Base-by-base conservation (phyloP, 2,888 invertebrate genomes). In the Agrypnus murinus region DNA sequence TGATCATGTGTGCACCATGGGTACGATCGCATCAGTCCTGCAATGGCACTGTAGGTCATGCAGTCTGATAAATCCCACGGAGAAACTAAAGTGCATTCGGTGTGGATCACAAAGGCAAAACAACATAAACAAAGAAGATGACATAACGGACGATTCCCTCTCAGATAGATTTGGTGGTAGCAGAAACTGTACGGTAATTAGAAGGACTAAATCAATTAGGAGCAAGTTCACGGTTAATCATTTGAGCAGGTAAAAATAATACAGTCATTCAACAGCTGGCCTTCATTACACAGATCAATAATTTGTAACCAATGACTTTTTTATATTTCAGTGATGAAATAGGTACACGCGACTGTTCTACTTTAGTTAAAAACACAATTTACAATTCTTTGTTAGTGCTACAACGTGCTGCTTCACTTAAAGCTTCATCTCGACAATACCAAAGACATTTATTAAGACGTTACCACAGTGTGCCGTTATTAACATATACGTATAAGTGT, bases 1-100 rank as follows among this genome's bases (percentile, higher is more conserved):
- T 75, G 85, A 86, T 84, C 86, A 88, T 88, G 88, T 86, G 85
- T 86, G 84, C 86, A 88, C 85, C 85, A 95, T 95, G 95, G 95
- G 95, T 88, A 95, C 95, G 86, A 95, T 95, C 89, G 95, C 95
- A 88, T 95, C 95, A 86, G 95, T 95, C 88, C 91, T 95, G 86
- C 95, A 95, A 89, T 96, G 95, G 95, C 93, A 94, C 89, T 95
- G 95, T 90, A 91, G 91, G 86, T 90, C 92, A 87, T 95, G 95
- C 89, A 91, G 93, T 87, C 91, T 93, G 87, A 95, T 95, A 87
- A 95, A 95, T 87, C 94, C 95, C 77, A 95, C 94, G 76, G 95
- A 95, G 87, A 92, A 92, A 86, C 88, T 90, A 80, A 92, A 90
- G 88, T 95, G 95, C 87, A 90, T 92, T 88, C 91, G 93, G 89